Evolutionary conservation across 37 sponge, comb jelly and placozoan genomes (phyloP).

Genomic region (Chondrilla cf. caribensis): DNA sequence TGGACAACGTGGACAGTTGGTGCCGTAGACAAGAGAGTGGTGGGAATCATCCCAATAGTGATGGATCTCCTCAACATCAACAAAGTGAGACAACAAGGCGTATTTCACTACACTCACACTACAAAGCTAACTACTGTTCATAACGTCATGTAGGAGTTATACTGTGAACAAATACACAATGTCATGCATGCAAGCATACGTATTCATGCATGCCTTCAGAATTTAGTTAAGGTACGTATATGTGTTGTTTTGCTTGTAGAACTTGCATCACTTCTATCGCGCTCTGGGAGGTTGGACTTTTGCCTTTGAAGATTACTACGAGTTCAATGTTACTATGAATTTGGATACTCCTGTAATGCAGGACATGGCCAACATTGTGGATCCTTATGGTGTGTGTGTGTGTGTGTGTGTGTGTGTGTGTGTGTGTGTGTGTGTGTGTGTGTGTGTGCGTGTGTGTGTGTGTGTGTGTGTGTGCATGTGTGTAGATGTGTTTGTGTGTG

Average conservation of each 20-base stretch:
- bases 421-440: constrained; percentile 29
- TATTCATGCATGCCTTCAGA: too few relatives aligned
- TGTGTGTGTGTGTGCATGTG: background rate
- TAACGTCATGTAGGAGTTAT: background rate
- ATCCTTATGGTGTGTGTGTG: constrained; percentile 51
- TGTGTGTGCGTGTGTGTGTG: constrained; percentile 12
- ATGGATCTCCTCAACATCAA: constrained; percentile 69
- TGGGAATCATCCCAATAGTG: constrained; percentile 84
- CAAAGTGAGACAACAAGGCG: background rate
- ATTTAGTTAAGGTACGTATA: too few relatives aligned
- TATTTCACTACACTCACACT: background rate
- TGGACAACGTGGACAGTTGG: constrained; percentile 96
- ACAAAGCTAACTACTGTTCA: too few relatives aligned
- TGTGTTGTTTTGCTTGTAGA: constrained; percentile 44
- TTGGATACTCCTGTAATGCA: constrained; percentile 48
- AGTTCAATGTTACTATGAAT: constrained; percentile 63
- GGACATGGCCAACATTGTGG: constrained; percentile 56
- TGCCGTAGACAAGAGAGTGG: constrained; percentile 85
- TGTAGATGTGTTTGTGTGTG: background rate
- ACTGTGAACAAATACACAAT: background rate
- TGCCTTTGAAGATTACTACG: constrained; percentile 84
- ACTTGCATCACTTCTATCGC: constrained; percentile 77
- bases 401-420: constrained; percentile 14
- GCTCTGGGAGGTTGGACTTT: constrained; percentile 88
- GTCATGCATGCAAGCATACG: background rate